phyloP scores from a whole-genome alignment of 2,113 vertebrate species.

The Saimiri boliviensis region DNA sequence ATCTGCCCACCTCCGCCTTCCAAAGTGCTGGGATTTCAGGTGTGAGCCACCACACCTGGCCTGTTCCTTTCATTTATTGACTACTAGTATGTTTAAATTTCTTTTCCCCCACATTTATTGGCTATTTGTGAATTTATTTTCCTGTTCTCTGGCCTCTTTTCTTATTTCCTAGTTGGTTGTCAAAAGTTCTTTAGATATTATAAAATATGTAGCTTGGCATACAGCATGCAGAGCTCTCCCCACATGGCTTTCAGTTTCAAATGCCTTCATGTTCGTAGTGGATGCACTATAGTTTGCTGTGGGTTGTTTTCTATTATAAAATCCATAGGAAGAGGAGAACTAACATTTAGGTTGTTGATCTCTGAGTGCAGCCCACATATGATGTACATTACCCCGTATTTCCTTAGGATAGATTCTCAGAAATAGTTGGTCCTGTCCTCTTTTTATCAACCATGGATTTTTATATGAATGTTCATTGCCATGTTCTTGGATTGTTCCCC shows the following conservation, averaged over 20 bases:
- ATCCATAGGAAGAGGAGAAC: neutral
- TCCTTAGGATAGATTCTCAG: neutral
- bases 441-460: neutral
- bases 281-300: neutral
- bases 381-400: neutral
- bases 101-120: neutral
- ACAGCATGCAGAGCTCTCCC: neutral
- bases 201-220: neutral
- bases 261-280: neutral
- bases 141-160: neutral
- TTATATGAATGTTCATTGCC: neutral
- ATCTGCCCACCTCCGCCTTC: no score
- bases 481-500: neutral
- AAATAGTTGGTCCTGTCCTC: neutral
- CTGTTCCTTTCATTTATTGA: neutral
- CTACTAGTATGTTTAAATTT: neutral
- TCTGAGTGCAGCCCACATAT: neutral
- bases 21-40: no score
- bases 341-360: neutral
- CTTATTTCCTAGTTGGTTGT: conserved; percentile 4
- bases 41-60: no score
- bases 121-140: conserved; percentile 16
- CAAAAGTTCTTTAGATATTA: neutral
- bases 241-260: neutral
- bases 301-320: neutral